These are phyloP conservation scores for Agrochola circellaris DNA, from an alignment of 2,888 invertebrate genomes.

Conservation along the genomic window DNA sequence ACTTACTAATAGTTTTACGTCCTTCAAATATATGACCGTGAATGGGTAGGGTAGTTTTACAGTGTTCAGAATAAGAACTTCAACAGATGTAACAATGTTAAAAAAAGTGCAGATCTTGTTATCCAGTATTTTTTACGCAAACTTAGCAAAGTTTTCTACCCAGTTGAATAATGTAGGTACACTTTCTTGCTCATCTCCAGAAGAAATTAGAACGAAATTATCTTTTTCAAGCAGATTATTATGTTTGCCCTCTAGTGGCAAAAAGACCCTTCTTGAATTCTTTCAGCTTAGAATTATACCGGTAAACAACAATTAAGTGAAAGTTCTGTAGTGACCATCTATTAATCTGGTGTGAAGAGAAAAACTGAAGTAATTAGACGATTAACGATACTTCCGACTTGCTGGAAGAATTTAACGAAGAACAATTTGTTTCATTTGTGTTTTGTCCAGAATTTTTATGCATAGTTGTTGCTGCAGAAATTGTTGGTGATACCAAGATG, in stretches of 20 bases:
- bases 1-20: no score
- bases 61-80: background rate
- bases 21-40: no score
- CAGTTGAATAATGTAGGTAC: background rate
- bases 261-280: background rate
- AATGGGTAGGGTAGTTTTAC: background rate
- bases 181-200: background rate
- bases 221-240: slow-evolving; percentile 3
- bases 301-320: slow-evolving; percentile 11
- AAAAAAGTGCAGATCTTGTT: background rate
- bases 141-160: background rate
- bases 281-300: slow-evolving; percentile 10
- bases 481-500: background rate
- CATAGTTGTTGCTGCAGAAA: background rate
- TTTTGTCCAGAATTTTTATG: background rate
- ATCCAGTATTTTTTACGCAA: background rate
- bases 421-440: slow-evolving; percentile 13
- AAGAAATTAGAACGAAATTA: slow-evolving; percentile 14
- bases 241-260: background rate
- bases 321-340: slow-evolving; percentile 23
- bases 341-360: slow-evolving; percentile 28
- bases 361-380: slow-evolving; percentile 32
- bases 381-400: slow-evolving; percentile 37
- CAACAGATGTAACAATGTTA: background rate
- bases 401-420: slow-evolving; percentile 22